Conservation (phyloP, 2,888 invertebrate species). For the Lithodes maja region DNA sequence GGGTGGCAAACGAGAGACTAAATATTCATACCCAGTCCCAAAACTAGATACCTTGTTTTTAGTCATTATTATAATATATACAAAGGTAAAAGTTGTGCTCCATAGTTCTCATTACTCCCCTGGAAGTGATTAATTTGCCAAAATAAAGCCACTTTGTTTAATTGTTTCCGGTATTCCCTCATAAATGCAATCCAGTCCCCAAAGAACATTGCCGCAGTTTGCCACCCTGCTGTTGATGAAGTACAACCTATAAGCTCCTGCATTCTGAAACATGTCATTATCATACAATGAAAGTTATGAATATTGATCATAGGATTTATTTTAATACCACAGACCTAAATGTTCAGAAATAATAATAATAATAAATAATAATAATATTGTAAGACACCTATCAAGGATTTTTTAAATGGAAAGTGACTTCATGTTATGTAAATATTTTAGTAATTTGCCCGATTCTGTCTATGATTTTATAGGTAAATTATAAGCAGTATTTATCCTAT, state of each 20-base stretch:
- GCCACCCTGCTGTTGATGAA: slow-evolving; percentile 33
- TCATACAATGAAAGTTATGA: slow-evolving; percentile 57
- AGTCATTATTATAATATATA: too few species aligned
- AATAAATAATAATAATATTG: background rate
- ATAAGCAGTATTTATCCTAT: slow-evolving; percentile 53
- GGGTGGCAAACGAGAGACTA: too few species aligned
- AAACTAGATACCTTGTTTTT: too few species aligned
- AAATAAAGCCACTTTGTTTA: too few species aligned
- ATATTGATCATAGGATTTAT: slow-evolving; percentile 63
- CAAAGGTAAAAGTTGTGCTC: too few species aligned
- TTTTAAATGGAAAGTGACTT: slow-evolving; percentile 47
- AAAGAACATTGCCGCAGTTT: too few species aligned
- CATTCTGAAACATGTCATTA: slow-evolving; percentile 38
- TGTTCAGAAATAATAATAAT: slow-evolving; percentile 43
- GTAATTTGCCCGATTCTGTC: slow-evolving; percentile 7
- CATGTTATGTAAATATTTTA: slow-evolving; percentile 52
- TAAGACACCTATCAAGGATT: slow-evolving; percentile 4
- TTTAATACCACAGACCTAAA: slow-evolving; percentile 59
- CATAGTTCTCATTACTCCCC: too few species aligned
- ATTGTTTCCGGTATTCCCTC: too few species aligned
- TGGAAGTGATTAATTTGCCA: too few species aligned
- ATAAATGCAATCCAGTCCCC: too few species aligned
- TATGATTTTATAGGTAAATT: slow-evolving; percentile 51
- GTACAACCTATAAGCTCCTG: slow-evolving; percentile 56
- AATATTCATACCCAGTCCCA: too few species aligned